Conservation (phyloP, 2,797 vertebrate species). For the Tympanoctomys barrerae region DNA sequence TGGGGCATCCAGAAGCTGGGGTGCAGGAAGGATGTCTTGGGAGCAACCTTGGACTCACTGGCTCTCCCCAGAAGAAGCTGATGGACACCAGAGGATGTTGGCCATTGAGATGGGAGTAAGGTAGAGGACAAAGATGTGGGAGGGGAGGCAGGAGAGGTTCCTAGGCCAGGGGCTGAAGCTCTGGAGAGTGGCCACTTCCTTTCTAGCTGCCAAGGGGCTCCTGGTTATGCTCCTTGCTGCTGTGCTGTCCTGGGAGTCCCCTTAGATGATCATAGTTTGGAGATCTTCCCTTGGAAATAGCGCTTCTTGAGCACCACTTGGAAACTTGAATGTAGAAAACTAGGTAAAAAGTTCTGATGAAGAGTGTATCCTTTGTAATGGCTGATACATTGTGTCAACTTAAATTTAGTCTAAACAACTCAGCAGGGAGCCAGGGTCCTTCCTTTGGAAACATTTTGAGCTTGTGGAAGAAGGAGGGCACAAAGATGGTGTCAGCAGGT, state of each 20-base stretch:
- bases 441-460: too few relatives aligned
- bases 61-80: slow-evolving; percentile 88
- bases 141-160: background rate
- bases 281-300: background rate
- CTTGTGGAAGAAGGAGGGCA: too few relatives aligned
- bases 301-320: background rate
- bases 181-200: background rate
- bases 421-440: too few relatives aligned
- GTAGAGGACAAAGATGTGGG: background rate
- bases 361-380: background rate
- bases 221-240: background rate
- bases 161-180: background rate
- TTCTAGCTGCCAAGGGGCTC: background rate
- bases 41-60: slow-evolving; percentile 91
- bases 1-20: slow-evolving; percentile 85
- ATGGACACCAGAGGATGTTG: background rate
- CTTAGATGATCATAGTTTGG: background rate
- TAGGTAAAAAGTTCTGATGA: background rate
- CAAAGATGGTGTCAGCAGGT: too few relatives aligned
- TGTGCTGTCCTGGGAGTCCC: background rate
- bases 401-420: too few relatives aligned
- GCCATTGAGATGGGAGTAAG: background rate
- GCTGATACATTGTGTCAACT: too few relatives aligned
- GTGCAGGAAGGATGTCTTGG: slow-evolving; percentile 90
- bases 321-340: background rate